These are phyloP conservation scores for Drosophila rellima DNA, from an alignment of 2,888 invertebrate genomes.

Conservation along the genomic window DNA sequence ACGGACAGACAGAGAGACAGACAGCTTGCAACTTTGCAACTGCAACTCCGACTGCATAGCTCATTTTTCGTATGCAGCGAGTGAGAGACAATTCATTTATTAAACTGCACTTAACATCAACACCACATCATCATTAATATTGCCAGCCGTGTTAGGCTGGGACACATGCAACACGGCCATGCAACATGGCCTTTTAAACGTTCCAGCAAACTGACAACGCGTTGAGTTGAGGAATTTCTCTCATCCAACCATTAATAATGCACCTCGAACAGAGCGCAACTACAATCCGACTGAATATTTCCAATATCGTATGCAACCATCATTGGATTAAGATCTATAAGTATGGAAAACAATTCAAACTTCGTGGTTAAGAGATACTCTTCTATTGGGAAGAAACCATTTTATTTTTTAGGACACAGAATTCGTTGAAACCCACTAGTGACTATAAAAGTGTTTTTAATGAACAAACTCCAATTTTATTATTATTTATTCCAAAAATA, in stretches of 20 bases:
- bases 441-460: too few relatives aligned
- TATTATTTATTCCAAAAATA: too few relatives aligned
- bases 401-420: too few relatives aligned
- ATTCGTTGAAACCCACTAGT: too few relatives aligned
- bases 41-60: slow-evolving; percentile 49
- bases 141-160: slow-evolving; percentile 25
- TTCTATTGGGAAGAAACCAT: too few relatives aligned
- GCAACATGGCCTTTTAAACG: slow-evolving; percentile 41
- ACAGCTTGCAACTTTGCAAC: slow-evolving; percentile 12
- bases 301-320: neutral
- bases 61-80: slow-evolving; percentile 54
- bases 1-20: neutral
- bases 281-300: neutral
- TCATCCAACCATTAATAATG: slow-evolving; percentile 26
- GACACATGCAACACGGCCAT: slow-evolving; percentile 39
- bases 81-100: slow-evolving; percentile 83
- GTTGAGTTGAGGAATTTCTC: slow-evolving; percentile 25
- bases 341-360: too few relatives aligned
- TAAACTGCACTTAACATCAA: slow-evolving; percentile 85
- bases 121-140: slow-evolving; percentile 84
- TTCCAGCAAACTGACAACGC: slow-evolving; percentile 19
- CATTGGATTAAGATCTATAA: neutral
- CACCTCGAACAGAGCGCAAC: neutral
- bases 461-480: too few relatives aligned
- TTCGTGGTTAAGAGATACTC: neutral